Base-by-base conservation (phyloP, 2,797 vertebrate genomes). In the Rachycentron canadum region DNA sequence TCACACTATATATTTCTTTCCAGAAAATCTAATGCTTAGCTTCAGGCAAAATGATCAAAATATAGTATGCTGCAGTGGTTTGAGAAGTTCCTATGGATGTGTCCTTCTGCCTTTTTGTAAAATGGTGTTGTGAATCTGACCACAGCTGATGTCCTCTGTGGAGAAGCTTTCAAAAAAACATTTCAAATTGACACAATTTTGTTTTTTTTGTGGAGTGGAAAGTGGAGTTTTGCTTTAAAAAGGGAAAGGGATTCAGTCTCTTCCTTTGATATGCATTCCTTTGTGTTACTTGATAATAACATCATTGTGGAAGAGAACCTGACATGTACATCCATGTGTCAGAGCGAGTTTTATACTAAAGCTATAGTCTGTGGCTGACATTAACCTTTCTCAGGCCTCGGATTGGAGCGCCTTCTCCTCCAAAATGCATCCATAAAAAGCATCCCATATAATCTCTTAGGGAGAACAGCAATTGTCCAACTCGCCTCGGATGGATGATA, bases 351-450 rank as follows among this genome's bases (percentile, higher is more conserved):
- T 40, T 43, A 32, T 6, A 17, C 50, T 28, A 38, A 53, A 32
- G 14, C 61, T 19, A 60, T n/a, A 13, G 30, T 36, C 19, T 0
- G 1, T 7, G 6, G 43, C 45, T 49, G 30, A 65, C 47, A 26
- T 45, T 19, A 76, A 53, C 40, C 23, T 73, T 25, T 34, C 11
- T 60, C 38, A 74, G 28, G 23, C n/a, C 19, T 76, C 58, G 32
- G 43, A 71, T 26, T 25, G 2, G 0, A 64, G 34, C 43, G 45
- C 23, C 25, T 41, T 79, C 25, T 41, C 43, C 56, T 85, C 53
- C 28, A 55, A 80, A 82, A 74, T 32, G 61, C 57, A 38, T 52
- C 57, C 66, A 72, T 71, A 82, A 76, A 85, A 85, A 78, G 36
- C 67, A 60, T 43, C 58, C 69, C 28, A 23, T n/a, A 45, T 40